phyloP scores from a whole-genome alignment of 2,797 vertebrate species.

The Bovichtus variegatus region DNA sequence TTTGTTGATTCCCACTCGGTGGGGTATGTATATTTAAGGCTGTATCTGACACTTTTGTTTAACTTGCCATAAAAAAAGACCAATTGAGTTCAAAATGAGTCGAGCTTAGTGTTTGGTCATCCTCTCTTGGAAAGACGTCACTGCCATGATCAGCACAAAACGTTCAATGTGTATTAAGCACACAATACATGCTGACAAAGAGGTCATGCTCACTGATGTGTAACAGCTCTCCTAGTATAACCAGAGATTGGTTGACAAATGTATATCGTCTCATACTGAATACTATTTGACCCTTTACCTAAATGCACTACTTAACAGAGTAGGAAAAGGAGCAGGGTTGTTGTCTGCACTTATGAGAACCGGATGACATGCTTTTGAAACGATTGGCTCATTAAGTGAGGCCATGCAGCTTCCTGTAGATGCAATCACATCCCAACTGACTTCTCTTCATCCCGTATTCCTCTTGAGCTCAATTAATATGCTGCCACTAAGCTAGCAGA shows the following conservation, averaged over 20 bases:
- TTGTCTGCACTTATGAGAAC: slow-evolving; percentile 39
- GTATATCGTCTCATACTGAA: background rate
- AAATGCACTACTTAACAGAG: slow-evolving; percentile 30
- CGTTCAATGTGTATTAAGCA: background rate
- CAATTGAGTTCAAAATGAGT: background rate
- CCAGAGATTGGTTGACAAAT: background rate
- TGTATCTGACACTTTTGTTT: background rate
- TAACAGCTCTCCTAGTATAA: background rate
- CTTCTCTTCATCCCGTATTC: slow-evolving; percentile 31
- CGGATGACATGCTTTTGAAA: slow-evolving; percentile 46
- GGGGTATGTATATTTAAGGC: background rate
- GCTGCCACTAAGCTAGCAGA: slow-evolving; percentile 24
- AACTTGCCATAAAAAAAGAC: background rate
- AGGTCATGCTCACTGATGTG: slow-evolving; percentile 12
- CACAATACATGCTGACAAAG: background rate
- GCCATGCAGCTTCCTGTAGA: slow-evolving; percentile 67
- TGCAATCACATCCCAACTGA: slow-evolving; percentile 56
- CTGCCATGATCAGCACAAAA: background rate
- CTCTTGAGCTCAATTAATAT: slow-evolving; percentile 7
- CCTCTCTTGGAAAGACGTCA: background rate
- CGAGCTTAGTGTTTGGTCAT: background rate
- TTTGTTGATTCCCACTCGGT: background rate
- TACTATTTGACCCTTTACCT: background rate
- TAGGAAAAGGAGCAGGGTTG: slow-evolving; percentile 21
- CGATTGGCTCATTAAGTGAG: slow-evolving; percentile 52